Evolutionary conservation across 1,140 invertebrate species (phyloP).

Genomic region (Polyergus mexicanus): DNA sequence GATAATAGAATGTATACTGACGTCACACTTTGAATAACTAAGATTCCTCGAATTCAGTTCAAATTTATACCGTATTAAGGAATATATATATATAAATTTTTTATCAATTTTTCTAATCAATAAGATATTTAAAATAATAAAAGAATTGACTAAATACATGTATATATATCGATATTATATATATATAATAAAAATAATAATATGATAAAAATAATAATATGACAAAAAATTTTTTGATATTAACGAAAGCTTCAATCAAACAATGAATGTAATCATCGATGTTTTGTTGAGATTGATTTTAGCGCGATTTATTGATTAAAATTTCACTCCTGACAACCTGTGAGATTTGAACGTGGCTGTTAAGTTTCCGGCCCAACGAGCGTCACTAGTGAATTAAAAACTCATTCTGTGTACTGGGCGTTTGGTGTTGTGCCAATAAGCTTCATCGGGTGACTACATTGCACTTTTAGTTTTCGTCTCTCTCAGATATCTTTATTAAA

Average conservation of each 20-base stretch:
- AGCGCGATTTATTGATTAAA: not conserved
- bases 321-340: not conserved
- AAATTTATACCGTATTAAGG: not conserved
- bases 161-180: too few relatives aligned
- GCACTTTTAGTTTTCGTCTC: slow-evolving; percentile 30
- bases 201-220: too few relatives aligned
- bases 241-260: not conserved
- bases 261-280: not conserved
- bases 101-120: too few relatives aligned
- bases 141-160: too few relatives aligned
- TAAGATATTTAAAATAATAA: too few relatives aligned
- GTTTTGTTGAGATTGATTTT: not conserved
- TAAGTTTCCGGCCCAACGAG: slow-evolving; percentile 4
- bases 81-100: too few relatives aligned
- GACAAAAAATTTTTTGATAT: not conserved
- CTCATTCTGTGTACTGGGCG: slow-evolving; percentile 18
- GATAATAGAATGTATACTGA: not conserved
- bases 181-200: too few relatives aligned
- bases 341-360: slow-evolving; percentile 26
- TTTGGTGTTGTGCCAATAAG: slow-evolving; percentile 55
- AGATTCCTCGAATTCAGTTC: not conserved
- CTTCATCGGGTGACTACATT: slow-evolving; percentile 1
- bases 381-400: slow-evolving; percentile 67
- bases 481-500: slow-evolving; percentile 29
- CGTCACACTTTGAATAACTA: slow-evolving; percentile 1